Base-by-base conservation (phyloP, 2,113 vertebrate genomes). In the Pyxicephalus adspersus region DNA sequence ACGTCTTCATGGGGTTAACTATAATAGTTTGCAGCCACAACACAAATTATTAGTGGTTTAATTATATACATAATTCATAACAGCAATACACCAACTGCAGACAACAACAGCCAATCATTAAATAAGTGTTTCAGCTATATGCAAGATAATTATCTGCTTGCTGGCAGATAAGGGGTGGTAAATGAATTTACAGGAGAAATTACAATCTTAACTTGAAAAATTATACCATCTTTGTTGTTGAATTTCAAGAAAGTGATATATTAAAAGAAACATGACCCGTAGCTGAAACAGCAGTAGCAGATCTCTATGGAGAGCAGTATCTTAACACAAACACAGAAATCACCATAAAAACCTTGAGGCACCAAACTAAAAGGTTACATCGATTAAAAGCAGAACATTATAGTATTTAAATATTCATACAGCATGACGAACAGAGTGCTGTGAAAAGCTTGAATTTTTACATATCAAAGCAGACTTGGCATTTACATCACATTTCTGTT, bases 351-450 rank as follows among this genome's bases (percentile, higher is more conserved):
- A 19, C 16, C 67, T 71, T 70, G 23, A 4, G 22, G 45, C 38
- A 25, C 18, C 29, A 22, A 23, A 71, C 23, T 2, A 71, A 52
- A 71, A 71, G 22, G 45, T 71, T 71, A 54, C 50, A 52, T 51
- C 22, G 45, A 71, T 52, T 71, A 71, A 71, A 71, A 52, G 15
- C 23, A 51, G 50, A 18, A 16, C 18, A 52, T 52, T 71, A 52
- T 25, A 52, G 22, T 52, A 71, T 26, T 71, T 54, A 71, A 71
- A 52, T 54, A 71, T 71, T 71, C 45, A 71, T 52, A 52, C 20
- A 11, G 34, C n/a, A 17, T 64, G 22, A 60, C 19, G 5, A 45
- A 45, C 38, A 45, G 38, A 38, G 38, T 45, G 9, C 38, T 45
- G 38, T 15, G 38, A 45, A 45, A 45, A 45, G 38, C 38, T 45